Conservation (phyloP, 2,797 vertebrate genomes). For the Bryconaethiops microstoma region DNA sequence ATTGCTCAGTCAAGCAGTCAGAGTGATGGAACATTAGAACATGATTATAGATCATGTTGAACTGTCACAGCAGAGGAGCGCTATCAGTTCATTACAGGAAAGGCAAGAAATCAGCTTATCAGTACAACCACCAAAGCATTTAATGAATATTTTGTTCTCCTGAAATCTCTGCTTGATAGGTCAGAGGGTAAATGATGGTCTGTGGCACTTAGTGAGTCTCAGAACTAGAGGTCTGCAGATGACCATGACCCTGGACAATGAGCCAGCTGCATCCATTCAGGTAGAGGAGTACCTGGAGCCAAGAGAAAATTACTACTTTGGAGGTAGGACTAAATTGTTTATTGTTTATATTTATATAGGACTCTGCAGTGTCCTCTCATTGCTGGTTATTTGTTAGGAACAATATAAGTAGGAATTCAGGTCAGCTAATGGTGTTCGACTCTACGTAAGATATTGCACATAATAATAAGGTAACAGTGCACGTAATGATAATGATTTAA, state of each 20-base stretch:
- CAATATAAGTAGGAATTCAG: too few species aligned
- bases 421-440: too few species aligned
- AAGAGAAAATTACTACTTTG: conserved; percentile 86
- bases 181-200: conserved; percentile 85
- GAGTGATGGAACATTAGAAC: background rate
- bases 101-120: background rate
- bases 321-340: conserved; percentile 78
- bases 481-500: too few species aligned
- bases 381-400: too few species aligned
- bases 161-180: conserved; percentile 69
- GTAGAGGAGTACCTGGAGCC: conserved; percentile 81
- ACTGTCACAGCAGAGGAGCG: too few species aligned
- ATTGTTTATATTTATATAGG: too few species aligned
- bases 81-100: too few species aligned
- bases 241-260: conserved; percentile 83
- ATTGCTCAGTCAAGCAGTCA: background rate
- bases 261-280: conserved; percentile 78
- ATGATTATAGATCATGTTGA: too few species aligned
- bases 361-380: too few species aligned
- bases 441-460: too few species aligned
- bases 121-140: background rate
- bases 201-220: conserved; percentile 91
- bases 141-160: background rate
- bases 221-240: conserved; percentile 82
- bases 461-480: too few species aligned